Percentiles rank a stretch among this genome's conserved stretches.
Evolutionary conservation across 2,113 vertebrate genomes (phyloP).

Genomic region (Excalfactoria chinensis): DNA sequence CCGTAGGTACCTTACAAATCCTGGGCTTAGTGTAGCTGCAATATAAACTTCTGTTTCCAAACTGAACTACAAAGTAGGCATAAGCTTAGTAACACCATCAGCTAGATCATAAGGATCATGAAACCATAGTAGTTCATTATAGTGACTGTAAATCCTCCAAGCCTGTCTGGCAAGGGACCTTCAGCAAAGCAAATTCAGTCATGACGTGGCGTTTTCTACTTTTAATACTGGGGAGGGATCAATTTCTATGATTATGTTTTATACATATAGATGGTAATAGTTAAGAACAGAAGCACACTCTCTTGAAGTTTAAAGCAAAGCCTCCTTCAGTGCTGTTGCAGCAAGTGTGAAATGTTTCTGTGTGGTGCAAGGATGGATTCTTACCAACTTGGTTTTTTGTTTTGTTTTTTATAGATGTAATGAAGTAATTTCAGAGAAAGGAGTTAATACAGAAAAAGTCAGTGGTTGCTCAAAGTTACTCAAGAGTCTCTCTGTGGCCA

Average conservation of each 20-base stretch:
- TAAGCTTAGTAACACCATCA: background rate
- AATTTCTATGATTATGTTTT: background rate
- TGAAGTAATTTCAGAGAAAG: background rate
- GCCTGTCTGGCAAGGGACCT: background rate
- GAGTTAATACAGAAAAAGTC: background rate
- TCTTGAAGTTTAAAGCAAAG: background rate
- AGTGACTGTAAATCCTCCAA: background rate
- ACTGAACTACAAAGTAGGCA: background rate
- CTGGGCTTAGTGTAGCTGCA: background rate
- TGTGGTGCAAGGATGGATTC: background rate
- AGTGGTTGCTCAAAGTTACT: background rate
- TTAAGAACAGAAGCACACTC: background rate
- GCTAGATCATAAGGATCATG: background rate
- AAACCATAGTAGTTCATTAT: background rate
- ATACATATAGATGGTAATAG: background rate
- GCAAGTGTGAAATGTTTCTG: background rate
- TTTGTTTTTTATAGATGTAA: background rate
- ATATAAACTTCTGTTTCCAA: background rate
- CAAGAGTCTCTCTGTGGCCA: background rate
- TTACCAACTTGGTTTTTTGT: background rate
- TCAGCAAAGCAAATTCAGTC: background rate
- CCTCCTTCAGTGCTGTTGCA: background rate
- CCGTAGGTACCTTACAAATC: background rate
- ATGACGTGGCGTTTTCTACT: background rate
- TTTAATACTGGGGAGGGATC: background rate